Conservation (phyloP, 2,888 invertebrate species). For the Zonitis immaculata region DNA sequence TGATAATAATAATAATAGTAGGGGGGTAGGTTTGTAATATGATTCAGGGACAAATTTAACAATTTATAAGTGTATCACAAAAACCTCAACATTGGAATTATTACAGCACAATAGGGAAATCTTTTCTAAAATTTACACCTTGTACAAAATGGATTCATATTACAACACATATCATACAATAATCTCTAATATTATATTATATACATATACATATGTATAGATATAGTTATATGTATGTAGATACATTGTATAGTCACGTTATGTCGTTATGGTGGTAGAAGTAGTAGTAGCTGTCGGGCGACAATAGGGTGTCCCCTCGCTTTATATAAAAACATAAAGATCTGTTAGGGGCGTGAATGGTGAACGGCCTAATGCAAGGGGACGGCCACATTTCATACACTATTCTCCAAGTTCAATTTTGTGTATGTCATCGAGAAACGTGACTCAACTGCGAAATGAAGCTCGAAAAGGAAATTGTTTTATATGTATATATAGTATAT, state of each 20-base stretch:
- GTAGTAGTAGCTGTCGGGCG: constrained; percentile 25
- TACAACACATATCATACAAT: constrained; percentile 34
- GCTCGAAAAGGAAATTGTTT: constrained; percentile 46
- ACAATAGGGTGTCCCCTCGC: constrained; percentile 31
- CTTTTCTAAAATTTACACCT: constrained; percentile 36
- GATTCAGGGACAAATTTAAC: constrained; percentile 29
- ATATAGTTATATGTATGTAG: neutral
- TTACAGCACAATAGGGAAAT: constrained; percentile 34
- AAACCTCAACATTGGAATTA: constrained; percentile 29
- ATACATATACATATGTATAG: neutral
- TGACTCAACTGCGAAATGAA: constrained; percentile 45
- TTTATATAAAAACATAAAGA: constrained; percentile 12
- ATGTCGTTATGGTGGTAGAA: constrained; percentile 32
- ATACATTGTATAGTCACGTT: constrained; percentile 21
- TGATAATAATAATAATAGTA: constrained; percentile 8
- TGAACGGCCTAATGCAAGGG: constrained; percentile 26
- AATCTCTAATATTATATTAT: constrained; percentile 25
- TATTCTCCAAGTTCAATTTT: constrained; percentile 45
- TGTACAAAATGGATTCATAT: constrained; percentile 27
- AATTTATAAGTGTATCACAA: constrained; percentile 39
- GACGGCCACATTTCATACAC: constrained; percentile 40
- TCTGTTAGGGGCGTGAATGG: constrained; percentile 29
- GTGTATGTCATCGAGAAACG: constrained; percentile 48
- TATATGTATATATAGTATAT: constrained; percentile 21
- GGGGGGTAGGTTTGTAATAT: constrained; percentile 20